Evolutionary conservation across 1,140 invertebrate genomes (phyloP), one percentile per base, ranked within the genome.

Genomic region (Drosophila tristis): DNA sequence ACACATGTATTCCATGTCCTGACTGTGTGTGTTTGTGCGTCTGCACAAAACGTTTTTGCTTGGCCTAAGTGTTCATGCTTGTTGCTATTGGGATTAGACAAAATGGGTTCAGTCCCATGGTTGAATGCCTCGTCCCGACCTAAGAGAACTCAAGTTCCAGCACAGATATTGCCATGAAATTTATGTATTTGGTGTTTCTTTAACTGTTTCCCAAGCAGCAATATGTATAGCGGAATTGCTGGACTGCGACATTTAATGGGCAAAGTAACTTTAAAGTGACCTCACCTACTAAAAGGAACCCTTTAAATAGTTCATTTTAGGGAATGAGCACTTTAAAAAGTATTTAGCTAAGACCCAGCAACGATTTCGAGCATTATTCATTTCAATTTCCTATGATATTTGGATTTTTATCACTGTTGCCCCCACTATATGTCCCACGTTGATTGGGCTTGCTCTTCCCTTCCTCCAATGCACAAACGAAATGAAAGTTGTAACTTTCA

Each of bases 401-500:
- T 9, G 8, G 7, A 31, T 9, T 31, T 3, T 31, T 8, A 31
- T 31, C 31, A 31, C 23, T 25, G 23, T 25, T 2, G 5, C 26
- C 26, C 26, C 8, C 9, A 4, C 23, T 25, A 4, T 25, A 3
- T 31, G 31, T 29, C 26, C 26, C 7, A 3, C 8, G 2, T 8
- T 8, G 29, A 8, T 31, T 31, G 8, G 7, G 1, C 29, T 9
- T 31, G 9, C 29, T 9, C 8, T 9, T 8, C 0, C 29, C 31
- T 9, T 31, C 31, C 31, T 31, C 7, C 31, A 7, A 2, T 8
- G 7, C 8, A 9, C 31, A 31, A 3, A 3, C 31, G 31, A 31
- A 31, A 87, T 86, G 81, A 87, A 78, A 75, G 81, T 78, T 86
- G 65, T 87, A 81, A 87, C 74, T 81, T 82, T 87, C 81, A 74